phyloP scores from a whole-genome alignment of 2,888 invertebrate species.

The Hydroisotoma schaefferi region DNA sequence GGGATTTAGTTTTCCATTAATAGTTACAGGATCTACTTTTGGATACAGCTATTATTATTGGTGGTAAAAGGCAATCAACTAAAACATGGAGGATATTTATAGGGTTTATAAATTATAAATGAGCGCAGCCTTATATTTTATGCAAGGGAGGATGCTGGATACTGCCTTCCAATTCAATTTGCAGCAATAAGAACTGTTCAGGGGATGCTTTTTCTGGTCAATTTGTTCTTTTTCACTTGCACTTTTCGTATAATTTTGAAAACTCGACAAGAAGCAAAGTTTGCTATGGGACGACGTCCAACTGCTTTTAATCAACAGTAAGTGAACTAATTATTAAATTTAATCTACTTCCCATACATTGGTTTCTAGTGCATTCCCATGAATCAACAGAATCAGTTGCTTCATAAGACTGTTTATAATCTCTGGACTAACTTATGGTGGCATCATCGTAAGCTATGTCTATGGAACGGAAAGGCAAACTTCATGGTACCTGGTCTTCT shows the following conservation, averaged over 20 bases:
- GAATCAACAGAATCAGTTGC: conserved; percentile 1
- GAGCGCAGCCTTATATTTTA: too few species aligned
- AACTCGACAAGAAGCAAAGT: not conserved
- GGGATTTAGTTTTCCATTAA: not conserved
- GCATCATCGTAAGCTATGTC: not conserved
- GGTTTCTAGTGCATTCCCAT: not conserved
- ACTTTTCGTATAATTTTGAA: not conserved
- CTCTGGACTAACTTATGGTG: conserved; percentile 1
- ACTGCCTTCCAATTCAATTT: not conserved
- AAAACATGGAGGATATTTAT: not conserved
- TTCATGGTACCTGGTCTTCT: not conserved
- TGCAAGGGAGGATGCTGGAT: not conserved
- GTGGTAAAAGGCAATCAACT: too few species aligned
- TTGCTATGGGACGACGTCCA: not conserved
- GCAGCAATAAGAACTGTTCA: not conserved
- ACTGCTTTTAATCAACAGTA: not conserved
- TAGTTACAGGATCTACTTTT: not conserved
- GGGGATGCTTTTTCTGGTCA: not conserved
- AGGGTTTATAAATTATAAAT: not conserved
- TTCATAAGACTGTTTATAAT: not conserved
- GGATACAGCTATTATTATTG: not conserved
- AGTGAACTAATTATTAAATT: not conserved
- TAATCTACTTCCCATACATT: not conserved
- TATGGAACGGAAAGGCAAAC: not conserved
- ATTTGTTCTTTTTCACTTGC: not conserved